A percentile compares a stretch with the other conserved stretches of the same genome.
Evolutionary conservation across 2,888 invertebrate genomes (phyloP).

Genomic region (Habroteleia sp.): DNA sequence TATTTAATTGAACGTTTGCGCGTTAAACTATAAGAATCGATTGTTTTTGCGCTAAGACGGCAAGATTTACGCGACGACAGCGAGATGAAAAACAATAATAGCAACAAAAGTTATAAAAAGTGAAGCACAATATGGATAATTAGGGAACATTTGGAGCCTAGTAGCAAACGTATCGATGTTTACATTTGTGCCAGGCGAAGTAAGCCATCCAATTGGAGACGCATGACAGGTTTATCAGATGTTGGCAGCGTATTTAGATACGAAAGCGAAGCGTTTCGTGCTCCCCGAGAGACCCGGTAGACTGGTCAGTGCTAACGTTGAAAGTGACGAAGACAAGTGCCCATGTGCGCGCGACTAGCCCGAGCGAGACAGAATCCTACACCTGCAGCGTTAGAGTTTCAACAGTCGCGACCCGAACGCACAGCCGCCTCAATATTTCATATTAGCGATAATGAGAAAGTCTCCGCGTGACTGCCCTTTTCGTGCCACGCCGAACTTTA

Average conservation of each 20-base stretch:
- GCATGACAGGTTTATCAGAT: conserved; percentile 77
- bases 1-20: conserved; percentile 32
- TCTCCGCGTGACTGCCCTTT: conserved; percentile 57
- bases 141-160: neutral
- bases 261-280: conserved; percentile 61
- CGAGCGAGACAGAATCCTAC: conserved; percentile 60
- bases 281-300: conserved; percentile 58
- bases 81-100: no score
- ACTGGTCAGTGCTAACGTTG: conserved; percentile 47
- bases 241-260: conserved; percentile 66
- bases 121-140: conserved; percentile 1
- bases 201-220: conserved; percentile 75
- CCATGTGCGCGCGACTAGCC: conserved; percentile 26
- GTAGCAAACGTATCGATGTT: conserved; percentile 47
- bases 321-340: conserved; percentile 24
- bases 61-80: no score
- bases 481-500: conserved; percentile 42
- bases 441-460: conserved; percentile 75
- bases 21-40: no score
- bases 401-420: conserved; percentile 70
- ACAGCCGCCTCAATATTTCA: conserved; percentile 77
- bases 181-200: conserved; percentile 60
- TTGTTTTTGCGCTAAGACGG: no score
- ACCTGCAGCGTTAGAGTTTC: conserved; percentile 77
- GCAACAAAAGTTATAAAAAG: no score